Percentiles rank a stretch among this genome's conserved stretches.
phyloP scores from a whole-genome alignment of 2,113 vertebrate species.

The Otocyon megalotis region DNA sequence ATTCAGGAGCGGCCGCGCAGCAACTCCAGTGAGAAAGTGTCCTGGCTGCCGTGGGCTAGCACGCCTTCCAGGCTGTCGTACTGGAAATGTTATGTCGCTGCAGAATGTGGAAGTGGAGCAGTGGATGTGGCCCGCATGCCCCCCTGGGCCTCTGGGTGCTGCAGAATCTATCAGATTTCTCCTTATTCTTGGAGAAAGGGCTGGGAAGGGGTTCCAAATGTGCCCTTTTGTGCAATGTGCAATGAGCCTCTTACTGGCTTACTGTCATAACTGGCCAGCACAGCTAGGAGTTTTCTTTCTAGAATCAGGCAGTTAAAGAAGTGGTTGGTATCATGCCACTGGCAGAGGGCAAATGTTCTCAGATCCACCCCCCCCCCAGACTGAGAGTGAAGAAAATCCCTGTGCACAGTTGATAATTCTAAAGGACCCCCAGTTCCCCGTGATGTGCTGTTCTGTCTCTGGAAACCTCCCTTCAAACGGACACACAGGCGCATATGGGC shows the following conservation, averaged over 20 bases:
- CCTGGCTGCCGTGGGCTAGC: slow-evolving; percentile 43
- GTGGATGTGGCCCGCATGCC: not conserved
- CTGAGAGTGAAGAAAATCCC: accelerated
- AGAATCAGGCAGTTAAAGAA: accelerated
- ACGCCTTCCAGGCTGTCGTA: slow-evolving; percentile 6
- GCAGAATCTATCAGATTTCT: not conserved
- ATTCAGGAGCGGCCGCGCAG: slow-evolving; percentile 10
- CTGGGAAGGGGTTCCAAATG: not conserved
- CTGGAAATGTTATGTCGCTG: slow-evolving; percentile 28
- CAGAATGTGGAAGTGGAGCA: not conserved
- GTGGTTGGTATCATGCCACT: accelerated
- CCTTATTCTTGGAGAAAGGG: not conserved
- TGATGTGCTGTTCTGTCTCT: accelerated
- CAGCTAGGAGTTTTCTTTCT: not conserved
- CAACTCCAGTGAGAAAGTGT: slow-evolving; percentile 64
- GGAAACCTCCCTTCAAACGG: too few species aligned
- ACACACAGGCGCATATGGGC: not conserved
- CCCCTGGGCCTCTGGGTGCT: not conserved
- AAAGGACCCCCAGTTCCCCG: not conserved
- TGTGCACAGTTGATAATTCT: not conserved
- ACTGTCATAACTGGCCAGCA: accelerated
- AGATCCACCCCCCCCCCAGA: not conserved
- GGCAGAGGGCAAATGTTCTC: accelerated
- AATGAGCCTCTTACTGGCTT: not conserved
- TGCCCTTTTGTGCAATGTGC: accelerated